These are phyloP conservation scores for Scytalopus superciliaris DNA, from an alignment of 2,113 vertebrate species.

Conservation along the genomic window DNA sequence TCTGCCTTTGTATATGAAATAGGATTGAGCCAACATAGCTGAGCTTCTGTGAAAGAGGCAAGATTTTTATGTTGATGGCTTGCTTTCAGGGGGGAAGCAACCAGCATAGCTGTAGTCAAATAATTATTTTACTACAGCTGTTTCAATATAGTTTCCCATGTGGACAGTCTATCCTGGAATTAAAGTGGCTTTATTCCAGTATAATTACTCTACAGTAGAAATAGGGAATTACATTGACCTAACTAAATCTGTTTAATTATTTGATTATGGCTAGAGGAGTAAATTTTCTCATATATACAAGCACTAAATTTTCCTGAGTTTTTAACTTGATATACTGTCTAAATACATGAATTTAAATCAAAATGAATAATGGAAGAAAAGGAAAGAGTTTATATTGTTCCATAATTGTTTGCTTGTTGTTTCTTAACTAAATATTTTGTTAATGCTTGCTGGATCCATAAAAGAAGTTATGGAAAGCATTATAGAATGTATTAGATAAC, in stretches of 20 bases:
- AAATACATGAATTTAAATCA: background rate
- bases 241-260: constrained; percentile 14
- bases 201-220: constrained; percentile 1
- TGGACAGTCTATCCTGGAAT: constrained; percentile 4
- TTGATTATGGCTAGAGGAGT: background rate
- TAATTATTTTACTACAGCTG: constrained; percentile 46
- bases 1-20: background rate
- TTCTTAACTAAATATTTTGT: background rate
- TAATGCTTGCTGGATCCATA: background rate
- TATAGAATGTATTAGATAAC: background rate
- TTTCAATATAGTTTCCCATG: constrained; percentile 24
- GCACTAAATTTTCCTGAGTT: background rate
- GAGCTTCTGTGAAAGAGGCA: background rate
- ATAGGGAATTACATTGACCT: background rate
- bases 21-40: background rate
- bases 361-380: background rate
- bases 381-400: background rate
- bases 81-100: background rate
- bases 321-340: background rate
- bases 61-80: background rate
- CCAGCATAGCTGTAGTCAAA: background rate
- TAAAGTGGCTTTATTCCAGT: constrained; percentile 40
- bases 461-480: background rate
- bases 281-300: background rate
- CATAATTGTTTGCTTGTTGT: background rate